phyloP scores from a whole-genome alignment of 2,797 vertebrate species.

The Neoniphon sammara region DNA sequence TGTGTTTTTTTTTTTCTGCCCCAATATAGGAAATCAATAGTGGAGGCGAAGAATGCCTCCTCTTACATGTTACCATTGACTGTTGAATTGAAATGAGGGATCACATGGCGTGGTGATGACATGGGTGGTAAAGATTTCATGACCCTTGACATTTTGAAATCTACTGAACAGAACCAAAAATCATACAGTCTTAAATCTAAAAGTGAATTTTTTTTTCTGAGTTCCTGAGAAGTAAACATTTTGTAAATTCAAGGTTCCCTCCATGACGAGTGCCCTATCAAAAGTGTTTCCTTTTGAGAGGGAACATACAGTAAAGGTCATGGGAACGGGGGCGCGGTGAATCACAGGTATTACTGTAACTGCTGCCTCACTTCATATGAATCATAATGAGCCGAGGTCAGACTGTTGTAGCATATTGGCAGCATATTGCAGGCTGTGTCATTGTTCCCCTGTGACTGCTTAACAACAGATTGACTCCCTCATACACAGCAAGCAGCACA shows the following conservation, averaged over 20 bases:
- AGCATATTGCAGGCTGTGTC: slow-evolving; percentile 26
- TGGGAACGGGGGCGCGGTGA: background rate
- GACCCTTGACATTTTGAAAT: too few species aligned
- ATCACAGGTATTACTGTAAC: slow-evolving; percentile 9
- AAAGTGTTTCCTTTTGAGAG: background rate
- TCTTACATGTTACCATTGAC: slow-evolving; percentile 1
- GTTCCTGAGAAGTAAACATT: background rate
- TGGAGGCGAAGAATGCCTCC: too few species aligned
- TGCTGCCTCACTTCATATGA: slow-evolving; percentile 11
- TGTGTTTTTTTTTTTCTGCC: too few species aligned
- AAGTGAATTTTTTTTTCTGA: background rate
- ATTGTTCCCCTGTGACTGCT: slow-evolving; percentile 30
- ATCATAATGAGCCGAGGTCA: slow-evolving; percentile 1
- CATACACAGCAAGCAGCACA: slow-evolving; percentile 30
- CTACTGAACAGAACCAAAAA: background rate
- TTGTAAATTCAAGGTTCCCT: background rate
- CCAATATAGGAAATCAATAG: too few species aligned
- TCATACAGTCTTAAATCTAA: background rate
- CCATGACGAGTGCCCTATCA: background rate
- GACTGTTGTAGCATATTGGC: slow-evolving; percentile 14
- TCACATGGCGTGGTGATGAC: slow-evolving; percentile 10
- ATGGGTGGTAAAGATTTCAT: background rate
- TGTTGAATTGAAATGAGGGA: background rate
- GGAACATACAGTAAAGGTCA: background rate
- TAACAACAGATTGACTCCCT: slow-evolving; percentile 41